Conservation (phyloP, 2,888 invertebrate species). For the Agelastica alni region DNA sequence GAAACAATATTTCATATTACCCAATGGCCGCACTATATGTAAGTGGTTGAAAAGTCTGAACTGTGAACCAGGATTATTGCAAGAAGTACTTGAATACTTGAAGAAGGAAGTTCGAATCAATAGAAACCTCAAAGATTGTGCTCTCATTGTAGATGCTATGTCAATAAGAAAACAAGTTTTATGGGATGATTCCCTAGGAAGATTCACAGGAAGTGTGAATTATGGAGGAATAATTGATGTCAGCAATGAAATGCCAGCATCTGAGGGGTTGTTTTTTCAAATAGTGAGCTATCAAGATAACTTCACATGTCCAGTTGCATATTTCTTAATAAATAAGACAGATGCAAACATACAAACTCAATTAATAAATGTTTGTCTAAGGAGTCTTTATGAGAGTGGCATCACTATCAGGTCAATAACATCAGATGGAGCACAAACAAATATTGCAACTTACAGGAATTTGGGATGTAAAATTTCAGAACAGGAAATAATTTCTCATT, state of each 20-base stretch:
- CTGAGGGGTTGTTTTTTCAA: no score
- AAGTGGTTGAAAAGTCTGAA: background rate
- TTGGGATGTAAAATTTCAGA: constrained; percentile 27
- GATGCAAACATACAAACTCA: constrained; percentile 29
- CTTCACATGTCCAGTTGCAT: constrained; percentile 35
- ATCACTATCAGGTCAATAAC: constrained; percentile 32
- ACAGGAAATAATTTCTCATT: constrained; percentile 21
- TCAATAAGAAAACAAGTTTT: constrained; percentile 9
- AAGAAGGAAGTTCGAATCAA: background rate
- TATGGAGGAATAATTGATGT: constrained; percentile 28
- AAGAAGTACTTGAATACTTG: background rate
- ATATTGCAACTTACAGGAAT: constrained; percentile 30
- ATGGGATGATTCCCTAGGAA: constrained; percentile 20
- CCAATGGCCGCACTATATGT: background rate
- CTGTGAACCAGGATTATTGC: background rate
- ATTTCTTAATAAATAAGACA: constrained; percentile 34
- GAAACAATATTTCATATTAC: background rate
- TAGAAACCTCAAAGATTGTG: background rate
- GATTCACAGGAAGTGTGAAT: constrained; percentile 28
- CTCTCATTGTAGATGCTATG: constrained; percentile 9
- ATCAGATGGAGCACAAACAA: constrained; percentile 30
- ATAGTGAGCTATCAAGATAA: no score
- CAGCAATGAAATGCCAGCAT: constrained; percentile 26
- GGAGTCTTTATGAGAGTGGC: constrained; percentile 28
- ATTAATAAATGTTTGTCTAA: constrained; percentile 24